A percentile compares a stretch with the other conserved stretches of the same genome.
phyloP scores from a whole-genome alignment of 2,888 invertebrate species.

The Panzeria rudis region DNA sequence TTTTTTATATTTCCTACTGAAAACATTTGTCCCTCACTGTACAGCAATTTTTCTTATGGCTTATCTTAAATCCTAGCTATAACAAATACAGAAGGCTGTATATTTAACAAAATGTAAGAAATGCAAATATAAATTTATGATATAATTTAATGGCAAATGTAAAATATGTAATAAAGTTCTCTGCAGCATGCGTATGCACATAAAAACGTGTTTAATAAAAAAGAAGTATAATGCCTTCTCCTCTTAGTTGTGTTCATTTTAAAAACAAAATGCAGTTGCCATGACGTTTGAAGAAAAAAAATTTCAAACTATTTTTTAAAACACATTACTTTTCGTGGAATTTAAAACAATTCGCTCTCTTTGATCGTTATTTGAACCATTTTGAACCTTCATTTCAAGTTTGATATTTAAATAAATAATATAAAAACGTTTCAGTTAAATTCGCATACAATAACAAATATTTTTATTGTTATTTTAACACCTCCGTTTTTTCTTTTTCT shows the following conservation, averaged over 20 bases:
- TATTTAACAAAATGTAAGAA: neutral
- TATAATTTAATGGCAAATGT: conserved; percentile 15
- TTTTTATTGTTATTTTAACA: conserved; percentile 53
- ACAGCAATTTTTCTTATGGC: neutral
- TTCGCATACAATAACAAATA: conserved; percentile 25
- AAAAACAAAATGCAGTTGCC: no score
- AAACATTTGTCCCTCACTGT: neutral
- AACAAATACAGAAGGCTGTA: neutral
- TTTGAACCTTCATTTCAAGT: neutral
- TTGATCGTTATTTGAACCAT: neutral
- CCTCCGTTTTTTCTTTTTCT: conserved; percentile 15
- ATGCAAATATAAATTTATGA: conserved; percentile 38
- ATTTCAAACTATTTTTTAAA: neutral
- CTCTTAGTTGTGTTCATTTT: neutral
- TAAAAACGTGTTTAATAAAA: conserved; percentile 2
- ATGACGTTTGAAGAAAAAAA: neutral
- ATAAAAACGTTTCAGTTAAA: conserved; percentile 42
- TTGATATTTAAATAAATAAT: conserved; percentile 48
- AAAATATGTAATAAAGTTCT: conserved; percentile 10
- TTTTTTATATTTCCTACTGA: neutral
- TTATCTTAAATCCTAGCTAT: neutral
- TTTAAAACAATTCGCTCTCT: neutral
- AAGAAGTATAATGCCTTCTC: neutral
- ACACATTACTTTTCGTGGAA: neutral
- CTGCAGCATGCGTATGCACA: conserved; percentile 9